Evolutionary conservation across 2,113 vertebrate genomes (phyloP).

Genomic region (Galbula dea): DNA sequence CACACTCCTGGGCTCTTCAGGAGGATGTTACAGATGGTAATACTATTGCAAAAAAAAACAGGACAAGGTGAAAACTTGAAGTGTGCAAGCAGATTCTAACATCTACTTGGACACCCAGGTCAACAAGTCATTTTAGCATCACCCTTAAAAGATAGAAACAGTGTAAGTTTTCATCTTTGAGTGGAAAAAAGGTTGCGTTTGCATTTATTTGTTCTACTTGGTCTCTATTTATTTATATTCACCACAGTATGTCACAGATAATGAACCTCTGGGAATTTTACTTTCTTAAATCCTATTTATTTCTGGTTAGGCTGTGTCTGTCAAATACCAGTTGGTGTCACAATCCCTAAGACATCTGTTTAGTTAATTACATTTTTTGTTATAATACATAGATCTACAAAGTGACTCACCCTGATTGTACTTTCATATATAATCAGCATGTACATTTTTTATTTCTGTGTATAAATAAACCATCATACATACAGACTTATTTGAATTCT

Average conservation of each 20-base stretch:
- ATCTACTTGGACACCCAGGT: background rate
- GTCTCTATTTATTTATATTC: background rate
- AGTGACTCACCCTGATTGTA: background rate
- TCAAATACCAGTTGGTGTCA: background rate
- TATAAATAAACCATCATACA: background rate
- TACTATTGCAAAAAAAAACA: background rate
- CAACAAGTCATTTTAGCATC: background rate
- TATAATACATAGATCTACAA: background rate
- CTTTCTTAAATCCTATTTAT: background rate
- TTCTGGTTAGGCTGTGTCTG: background rate
- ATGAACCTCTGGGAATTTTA: fast-evolving
- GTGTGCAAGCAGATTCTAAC: background rate
- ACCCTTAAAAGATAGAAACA: background rate
- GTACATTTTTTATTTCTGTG: background rate
- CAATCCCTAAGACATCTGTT: background rate
- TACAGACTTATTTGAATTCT: background rate
- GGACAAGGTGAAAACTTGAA: background rate
- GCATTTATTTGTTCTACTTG: background rate
- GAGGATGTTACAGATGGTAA: background rate
- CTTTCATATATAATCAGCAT: background rate
- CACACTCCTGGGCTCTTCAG: background rate
- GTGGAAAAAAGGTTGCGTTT: background rate
- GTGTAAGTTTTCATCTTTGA: background rate
- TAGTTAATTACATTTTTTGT: background rate
- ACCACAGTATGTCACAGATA: background rate